Conservation (phyloP, 1,140 invertebrate genomes). For the Zaprionus camerounensis region DNA sequence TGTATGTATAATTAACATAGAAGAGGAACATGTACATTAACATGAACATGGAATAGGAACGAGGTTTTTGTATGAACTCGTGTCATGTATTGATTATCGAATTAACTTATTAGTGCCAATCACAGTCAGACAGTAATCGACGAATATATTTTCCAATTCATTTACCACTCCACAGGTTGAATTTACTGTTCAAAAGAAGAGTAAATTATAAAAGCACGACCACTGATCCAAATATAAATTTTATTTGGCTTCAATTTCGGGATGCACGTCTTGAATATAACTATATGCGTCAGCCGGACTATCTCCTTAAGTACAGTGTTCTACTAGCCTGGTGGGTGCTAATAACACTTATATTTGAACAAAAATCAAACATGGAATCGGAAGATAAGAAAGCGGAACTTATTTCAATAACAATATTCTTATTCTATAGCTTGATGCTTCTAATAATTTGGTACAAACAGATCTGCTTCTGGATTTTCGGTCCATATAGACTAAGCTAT, state of each 20-base stretch:
- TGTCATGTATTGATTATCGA: no score
- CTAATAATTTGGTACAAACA: slow-evolving; percentile 82
- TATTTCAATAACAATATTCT: slow-evolving; percentile 4
- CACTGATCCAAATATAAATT: slow-evolving; percentile 9
- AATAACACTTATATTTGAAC: not conserved
- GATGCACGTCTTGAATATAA: slow-evolving; percentile 62
- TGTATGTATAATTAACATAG: no score
- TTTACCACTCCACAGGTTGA: not conserved
- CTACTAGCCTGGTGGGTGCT: slow-evolving; percentile 50
- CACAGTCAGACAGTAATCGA: no score
- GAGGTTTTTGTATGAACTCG: no score
- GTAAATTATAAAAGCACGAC: no score
- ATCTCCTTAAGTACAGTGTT: slow-evolving; percentile 72
- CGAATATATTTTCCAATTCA: no score
- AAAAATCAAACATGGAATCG: fast-evolving
- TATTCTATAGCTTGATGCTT: slow-evolving; percentile 46
- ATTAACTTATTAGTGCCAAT: no score
- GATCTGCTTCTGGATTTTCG: slow-evolving; percentile 76
- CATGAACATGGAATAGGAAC: no score
- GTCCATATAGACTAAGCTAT: slow-evolving; percentile 84
- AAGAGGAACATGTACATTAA: no score
- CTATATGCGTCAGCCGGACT: slow-evolving; percentile 70
- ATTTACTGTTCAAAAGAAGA: not conserved
- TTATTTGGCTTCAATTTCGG: slow-evolving; percentile 53
- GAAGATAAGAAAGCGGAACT: slow-evolving; percentile 19